phyloP scores from a whole-genome alignment of 2,113 vertebrate genomes.

The Taurulus bubalis region DNA sequence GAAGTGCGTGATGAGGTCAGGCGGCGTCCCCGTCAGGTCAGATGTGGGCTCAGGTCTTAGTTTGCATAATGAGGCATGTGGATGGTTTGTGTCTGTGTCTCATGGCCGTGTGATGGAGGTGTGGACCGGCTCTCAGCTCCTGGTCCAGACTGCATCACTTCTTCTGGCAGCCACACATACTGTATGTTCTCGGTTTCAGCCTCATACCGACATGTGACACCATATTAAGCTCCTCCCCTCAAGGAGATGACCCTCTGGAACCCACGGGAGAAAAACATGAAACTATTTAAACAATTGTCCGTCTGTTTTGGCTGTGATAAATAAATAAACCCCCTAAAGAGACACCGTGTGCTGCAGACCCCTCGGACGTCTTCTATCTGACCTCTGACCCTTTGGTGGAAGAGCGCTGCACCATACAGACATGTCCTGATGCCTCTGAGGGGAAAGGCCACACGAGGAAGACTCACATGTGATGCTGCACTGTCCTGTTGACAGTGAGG shows the following conservation, averaged over 20 bases:
- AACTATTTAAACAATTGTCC: slow-evolving; percentile 58
- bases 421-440: slow-evolving; percentile 6
- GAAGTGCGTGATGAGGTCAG: slow-evolving; percentile 36
- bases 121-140: not conserved
- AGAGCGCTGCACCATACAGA: slow-evolving; percentile 13
- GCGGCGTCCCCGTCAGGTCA: slow-evolving; percentile 18
- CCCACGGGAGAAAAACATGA: slow-evolving; percentile 36
- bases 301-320: slow-evolving; percentile 66
- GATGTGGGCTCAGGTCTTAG: not conserved
- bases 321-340: slow-evolving; percentile 44
- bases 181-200: slow-evolving; percentile 10
- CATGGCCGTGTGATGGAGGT: slow-evolving; percentile 5
- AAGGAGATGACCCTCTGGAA: slow-evolving; percentile 38
- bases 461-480: too few relatives aligned
- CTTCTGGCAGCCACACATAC: slow-evolving; percentile 7
- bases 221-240: not conserved
- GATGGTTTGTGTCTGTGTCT: slow-evolving; percentile 17
- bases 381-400: slow-evolving; percentile 45
- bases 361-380: slow-evolving; percentile 39
- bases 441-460: too few relatives aligned
- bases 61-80: too few relatives aligned
- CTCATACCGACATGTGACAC: slow-evolving; percentile 32
- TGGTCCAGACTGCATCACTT: too few relatives aligned
- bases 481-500: too few relatives aligned
- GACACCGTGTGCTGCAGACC: slow-evolving; percentile 39